Conservation (phyloP, 1,140 invertebrate species). For the Zaprionus lachaisei region DNA sequence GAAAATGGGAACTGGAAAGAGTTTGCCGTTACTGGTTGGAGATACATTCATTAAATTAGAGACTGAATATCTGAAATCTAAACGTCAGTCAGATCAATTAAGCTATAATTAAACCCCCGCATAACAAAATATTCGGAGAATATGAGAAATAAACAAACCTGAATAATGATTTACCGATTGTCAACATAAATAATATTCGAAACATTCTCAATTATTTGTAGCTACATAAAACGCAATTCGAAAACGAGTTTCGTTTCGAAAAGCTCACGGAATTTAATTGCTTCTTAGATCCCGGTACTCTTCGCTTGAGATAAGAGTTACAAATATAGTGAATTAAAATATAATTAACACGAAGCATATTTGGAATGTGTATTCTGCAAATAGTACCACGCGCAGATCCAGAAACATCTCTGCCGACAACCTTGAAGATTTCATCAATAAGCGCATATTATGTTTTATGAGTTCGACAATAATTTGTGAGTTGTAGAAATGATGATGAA, state of each 20-base stretch:
- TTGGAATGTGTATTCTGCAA: constrained; percentile 1
- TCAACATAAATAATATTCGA: not conserved
- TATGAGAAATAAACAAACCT: not conserved
- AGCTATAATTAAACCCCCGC: not conserved
- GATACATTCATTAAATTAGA: too few species aligned
- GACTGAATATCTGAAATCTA: not conserved
- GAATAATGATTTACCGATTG: not conserved
- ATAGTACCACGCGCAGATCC: constrained; percentile 1
- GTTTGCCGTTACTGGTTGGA: not conserved
- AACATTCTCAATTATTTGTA: not conserved
- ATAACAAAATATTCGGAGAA: not conserved
- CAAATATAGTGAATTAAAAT: constrained; percentile 6
- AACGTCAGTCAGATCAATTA: not conserved
- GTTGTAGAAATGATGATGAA: constrained; percentile 57
- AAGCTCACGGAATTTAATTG: constrained; percentile 26
- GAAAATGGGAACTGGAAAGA: constrained; percentile 17
- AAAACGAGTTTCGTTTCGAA: constrained; percentile 24
- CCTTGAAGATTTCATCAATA: constrained; percentile 33
- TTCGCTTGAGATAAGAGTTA: not conserved
- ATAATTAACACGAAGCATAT: constrained; percentile 20
- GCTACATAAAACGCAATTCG: constrained; percentile 1
- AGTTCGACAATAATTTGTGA: constrained; percentile 38
- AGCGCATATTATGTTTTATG: constrained; percentile 19
- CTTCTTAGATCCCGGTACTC: not conserved
- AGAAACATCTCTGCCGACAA: constrained; percentile 4